phyloP scores from a whole-genome alignment of 2,888 invertebrate species.

The Acronicta leporina region DNA sequence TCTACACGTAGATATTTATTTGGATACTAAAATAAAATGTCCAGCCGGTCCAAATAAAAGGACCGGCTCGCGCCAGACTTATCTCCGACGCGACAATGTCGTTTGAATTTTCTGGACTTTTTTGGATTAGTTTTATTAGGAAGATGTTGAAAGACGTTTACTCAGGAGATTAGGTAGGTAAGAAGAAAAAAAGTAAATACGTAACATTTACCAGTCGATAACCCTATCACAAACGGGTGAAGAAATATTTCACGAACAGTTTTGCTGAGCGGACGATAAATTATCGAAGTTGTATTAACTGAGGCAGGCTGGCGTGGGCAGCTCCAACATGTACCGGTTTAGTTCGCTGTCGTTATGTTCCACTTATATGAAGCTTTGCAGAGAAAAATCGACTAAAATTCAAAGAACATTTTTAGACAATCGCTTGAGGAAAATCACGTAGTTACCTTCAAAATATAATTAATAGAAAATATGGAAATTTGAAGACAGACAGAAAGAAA shows the following conservation, averaged over 20 bases:
- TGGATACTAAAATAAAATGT: too few relatives aligned
- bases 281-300: conserved; percentile 58
- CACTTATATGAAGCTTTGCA: conserved; percentile 25
- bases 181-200: background rate
- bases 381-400: conserved; percentile 36
- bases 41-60: too few relatives aligned
- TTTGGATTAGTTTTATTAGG: too few relatives aligned
- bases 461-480: too few relatives aligned
- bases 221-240: conserved; percentile 32
- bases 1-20: too few relatives aligned
- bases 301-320: conserved; percentile 44
- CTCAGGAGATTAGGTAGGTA: too few relatives aligned
- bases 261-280: conserved; percentile 59
- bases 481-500: too few relatives aligned
- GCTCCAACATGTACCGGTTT: conserved; percentile 32
- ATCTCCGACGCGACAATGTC: too few relatives aligned
- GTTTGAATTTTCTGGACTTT: too few relatives aligned
- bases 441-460: background rate
- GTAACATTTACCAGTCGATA: conserved; percentile 10
- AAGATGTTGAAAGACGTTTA: too few relatives aligned
- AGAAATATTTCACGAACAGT: conserved; percentile 51
- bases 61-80: too few relatives aligned
- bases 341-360: conserved; percentile 24
- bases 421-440: conserved; percentile 16
- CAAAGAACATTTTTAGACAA: conserved; percentile 15